Conservation (phyloP, 2,888 invertebrate genomes). For the Charanyca ferruginea region DNA sequence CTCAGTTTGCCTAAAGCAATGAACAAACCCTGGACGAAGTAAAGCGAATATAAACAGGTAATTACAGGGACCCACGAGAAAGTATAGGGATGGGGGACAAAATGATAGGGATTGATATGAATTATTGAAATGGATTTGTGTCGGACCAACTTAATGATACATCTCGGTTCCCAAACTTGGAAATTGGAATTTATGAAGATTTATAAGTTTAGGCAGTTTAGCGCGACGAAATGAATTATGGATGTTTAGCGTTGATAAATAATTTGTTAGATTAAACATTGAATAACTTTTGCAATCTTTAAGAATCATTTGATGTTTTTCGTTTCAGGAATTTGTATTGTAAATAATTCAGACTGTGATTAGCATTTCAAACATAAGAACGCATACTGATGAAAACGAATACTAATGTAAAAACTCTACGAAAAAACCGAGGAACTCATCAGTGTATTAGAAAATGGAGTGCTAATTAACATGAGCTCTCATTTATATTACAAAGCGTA, state of each 20-base stretch:
- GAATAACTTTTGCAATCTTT: conserved; percentile 43
- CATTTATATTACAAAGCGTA: conserved; percentile 17
- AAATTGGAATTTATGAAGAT: conserved; percentile 69
- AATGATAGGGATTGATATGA: conserved; percentile 73
- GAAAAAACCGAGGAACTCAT: conserved; percentile 7
- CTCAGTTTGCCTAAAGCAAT: conserved; percentile 86
- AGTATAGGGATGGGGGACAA: conserved; percentile 71
- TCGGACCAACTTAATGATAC: conserved; percentile 76
- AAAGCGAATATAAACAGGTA: conserved; percentile 80
- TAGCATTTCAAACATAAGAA: conserved; percentile 17
- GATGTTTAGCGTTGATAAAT: conserved; percentile 54
- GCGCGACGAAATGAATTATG: conserved; percentile 60
- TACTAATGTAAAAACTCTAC: background rate
- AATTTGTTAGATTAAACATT: conserved; percentile 55
- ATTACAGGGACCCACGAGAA: conserved; percentile 81
- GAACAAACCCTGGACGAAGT: conserved; percentile 78
- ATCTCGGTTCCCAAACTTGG: conserved; percentile 68
- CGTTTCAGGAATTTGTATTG: conserved; percentile 15
- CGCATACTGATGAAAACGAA: conserved; percentile 14
- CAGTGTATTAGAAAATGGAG: conserved; percentile 26
- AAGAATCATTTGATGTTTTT: conserved; percentile 39
- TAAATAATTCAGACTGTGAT: conserved; percentile 31
- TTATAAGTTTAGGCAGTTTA: conserved; percentile 63
- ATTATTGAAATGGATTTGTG: conserved; percentile 80
- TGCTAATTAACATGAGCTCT: conserved; percentile 49